Evolutionary conservation across 2,888 invertebrate genomes (phyloP).

Genomic region (Hyppa rectilinea): DNA sequence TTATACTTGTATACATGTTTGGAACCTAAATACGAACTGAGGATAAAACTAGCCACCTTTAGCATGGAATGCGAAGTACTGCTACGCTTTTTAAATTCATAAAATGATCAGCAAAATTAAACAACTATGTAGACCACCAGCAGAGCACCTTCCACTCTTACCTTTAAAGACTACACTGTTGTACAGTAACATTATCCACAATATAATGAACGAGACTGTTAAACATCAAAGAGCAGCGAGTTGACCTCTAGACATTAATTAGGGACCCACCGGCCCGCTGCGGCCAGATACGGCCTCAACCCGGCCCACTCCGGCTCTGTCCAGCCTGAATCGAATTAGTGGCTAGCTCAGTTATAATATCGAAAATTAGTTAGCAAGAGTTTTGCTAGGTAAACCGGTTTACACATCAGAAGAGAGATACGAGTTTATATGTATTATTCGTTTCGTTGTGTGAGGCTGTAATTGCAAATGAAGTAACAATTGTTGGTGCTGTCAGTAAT

Average conservation of each 20-base stretch:
- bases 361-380: conserved; percentile 54
- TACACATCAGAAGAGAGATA: conserved; percentile 13
- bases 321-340: conserved; percentile 46
- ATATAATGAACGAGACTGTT: conserved; percentile 56
- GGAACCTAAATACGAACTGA: background rate
- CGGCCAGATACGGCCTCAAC: conserved; percentile 21
- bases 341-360: conserved; percentile 55
- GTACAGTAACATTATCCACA: conserved; percentile 51
- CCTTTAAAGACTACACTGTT: conserved; percentile 35
- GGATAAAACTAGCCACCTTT: background rate
- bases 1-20: background rate
- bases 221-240: conserved; percentile 62
- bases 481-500: conserved; percentile 15
- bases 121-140: background rate
- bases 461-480: conserved; percentile 30
- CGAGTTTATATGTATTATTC: background rate
- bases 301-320: background rate
- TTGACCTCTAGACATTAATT: conserved; percentile 68
- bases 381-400: conserved; percentile 38
- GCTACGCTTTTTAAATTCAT: background rate
- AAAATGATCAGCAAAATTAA: conserved; percentile 1
- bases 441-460: conserved; percentile 10
- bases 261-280: conserved; percentile 29
- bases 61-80: background rate
- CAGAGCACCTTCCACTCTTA: background rate